Percentiles rank a stretch among this genome's conserved stretches.
Evolutionary conservation across 1,140 invertebrate species (phyloP).

Genomic region (Pseudomyrmex concolor): DNA sequence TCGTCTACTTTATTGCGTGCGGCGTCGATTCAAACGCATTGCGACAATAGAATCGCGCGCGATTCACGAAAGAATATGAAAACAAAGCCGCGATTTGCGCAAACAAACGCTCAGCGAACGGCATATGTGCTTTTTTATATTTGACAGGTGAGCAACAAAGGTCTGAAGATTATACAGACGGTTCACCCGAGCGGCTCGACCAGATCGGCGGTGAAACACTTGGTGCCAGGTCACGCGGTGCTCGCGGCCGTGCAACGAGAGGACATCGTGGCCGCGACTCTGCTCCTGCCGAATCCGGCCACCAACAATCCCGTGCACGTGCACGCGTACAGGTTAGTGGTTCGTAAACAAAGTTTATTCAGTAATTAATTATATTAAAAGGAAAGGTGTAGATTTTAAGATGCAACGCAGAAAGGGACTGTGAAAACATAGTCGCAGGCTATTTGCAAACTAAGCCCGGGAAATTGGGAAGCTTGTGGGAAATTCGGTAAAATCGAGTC

Average conservation of each 20-base stretch:
- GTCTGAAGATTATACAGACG: constrained; percentile 96
- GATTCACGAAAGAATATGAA: not conserved
- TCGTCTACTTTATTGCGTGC: not conserved
- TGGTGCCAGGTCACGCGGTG: constrained; percentile 97
- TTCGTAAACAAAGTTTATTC: not conserved
- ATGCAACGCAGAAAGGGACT: not conserved
- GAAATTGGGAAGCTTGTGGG: constrained; percentile 13
- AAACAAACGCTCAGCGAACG: constrained; percentile 33
- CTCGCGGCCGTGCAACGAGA: constrained; percentile 94
- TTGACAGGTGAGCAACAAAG: constrained; percentile 94
- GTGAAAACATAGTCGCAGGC: not conserved
- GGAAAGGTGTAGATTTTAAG: too few relatives aligned
- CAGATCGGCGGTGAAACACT: constrained; percentile 93
- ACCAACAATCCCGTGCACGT: constrained; percentile 94
- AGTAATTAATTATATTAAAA: not conserved
- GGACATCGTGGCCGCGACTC: constrained; percentile 95
- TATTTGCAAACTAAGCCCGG: constrained; percentile 1
- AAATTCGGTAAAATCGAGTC: constrained; percentile 12
- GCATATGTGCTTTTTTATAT: constrained; percentile 5
- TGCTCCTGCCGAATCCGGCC: constrained; percentile 95
- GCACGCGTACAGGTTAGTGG: constrained; percentile 92
- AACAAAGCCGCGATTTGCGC: constrained; percentile 29
- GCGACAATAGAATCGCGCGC: constrained; percentile 21
- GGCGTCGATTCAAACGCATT: not conserved
- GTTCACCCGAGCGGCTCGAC: constrained; percentile 86